These are phyloP conservation scores for Cyclina sinensis DNA, from an alignment of 1,140 invertebrate species.

Conservation along the genomic window DNA sequence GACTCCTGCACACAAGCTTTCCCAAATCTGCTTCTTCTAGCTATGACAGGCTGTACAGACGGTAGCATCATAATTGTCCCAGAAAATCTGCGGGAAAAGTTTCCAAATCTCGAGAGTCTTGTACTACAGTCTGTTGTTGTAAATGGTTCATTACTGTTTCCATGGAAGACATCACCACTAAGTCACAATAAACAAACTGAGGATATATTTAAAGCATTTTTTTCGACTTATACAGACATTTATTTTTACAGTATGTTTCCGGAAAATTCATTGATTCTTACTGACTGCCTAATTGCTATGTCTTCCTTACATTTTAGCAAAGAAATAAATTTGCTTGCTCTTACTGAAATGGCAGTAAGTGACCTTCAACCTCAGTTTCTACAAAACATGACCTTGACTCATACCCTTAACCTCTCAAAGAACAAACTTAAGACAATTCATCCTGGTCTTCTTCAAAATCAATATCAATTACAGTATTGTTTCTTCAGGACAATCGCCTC, in stretches of 20 bases:
- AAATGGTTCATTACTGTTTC: neutral
- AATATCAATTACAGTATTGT: neutral
- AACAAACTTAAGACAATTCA: neutral
- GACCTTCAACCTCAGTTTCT: neutral
- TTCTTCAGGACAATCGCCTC: neutral
- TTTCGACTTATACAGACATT: neutral
- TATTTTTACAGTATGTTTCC: slow-evolving; percentile 6
- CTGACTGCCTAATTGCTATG: neutral
- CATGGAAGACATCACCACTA: neutral
- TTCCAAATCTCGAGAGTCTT: neutral
- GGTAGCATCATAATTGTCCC: neutral
- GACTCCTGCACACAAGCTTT: neutral
- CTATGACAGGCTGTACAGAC: neutral
- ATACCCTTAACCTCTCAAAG: neutral
- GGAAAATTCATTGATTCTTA: neutral
- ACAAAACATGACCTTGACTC: neutral
- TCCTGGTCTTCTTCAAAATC: neutral
- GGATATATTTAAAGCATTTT: neutral
- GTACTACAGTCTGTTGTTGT: neutral
- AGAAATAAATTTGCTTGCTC: neutral
- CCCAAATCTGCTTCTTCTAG: neutral
- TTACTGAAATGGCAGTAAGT: neutral
- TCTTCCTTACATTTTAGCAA: neutral
- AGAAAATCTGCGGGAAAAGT: neutral
- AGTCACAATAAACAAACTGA: neutral